Evolutionary conservation across 2,888 invertebrate genomes (phyloP), one percentile per base, ranked within the genome.

Genomic region (Apocheima hispidaria): DNA sequence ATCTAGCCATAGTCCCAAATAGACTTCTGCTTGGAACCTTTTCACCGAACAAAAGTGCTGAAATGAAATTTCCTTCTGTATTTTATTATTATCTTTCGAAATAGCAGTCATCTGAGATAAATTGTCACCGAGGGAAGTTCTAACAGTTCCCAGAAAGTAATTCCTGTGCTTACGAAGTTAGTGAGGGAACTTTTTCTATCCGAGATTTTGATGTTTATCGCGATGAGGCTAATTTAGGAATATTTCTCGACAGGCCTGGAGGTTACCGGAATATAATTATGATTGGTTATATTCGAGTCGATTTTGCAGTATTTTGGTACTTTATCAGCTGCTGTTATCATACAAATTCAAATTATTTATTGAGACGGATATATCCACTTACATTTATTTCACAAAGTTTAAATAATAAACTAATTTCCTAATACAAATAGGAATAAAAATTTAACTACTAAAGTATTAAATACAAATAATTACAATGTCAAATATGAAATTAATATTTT

Each of bases 81-180:
- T 53, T 62, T 52, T 57, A 61, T 59, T 58, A 53, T 62, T 65
- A 62, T 59, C 43, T 59, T 48, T 26, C 18, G 52, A 65, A 65
- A 65, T 65, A 52, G 43, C 53, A 51, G 46, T 58, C 60, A 62
- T 60, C 52, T 48, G 52, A 53, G 54, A 63, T 68, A 70, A 70
- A 66, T 65, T 63, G 69, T 66, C 64, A 64, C 62, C 62, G 57
- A 62, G 60, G 64, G 60, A 55, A 61, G 43, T 50, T 49, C 60
- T 36, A 51, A 23, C 58, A 48, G 60, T 58, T 53, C 49, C 51
- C 14, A 33, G 36, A 52, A 63, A 65, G 68, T 63, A 68, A 66
- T 64, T 60, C 54, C 55, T 61, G 59, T 52, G 59, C 63, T 68
- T 62, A 65, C 61, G 23, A 50, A 60, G 60, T 54, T 54, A 58